phyloP scores from a whole-genome alignment of 2,888 invertebrate species.

The Cetonia aurata region DNA sequence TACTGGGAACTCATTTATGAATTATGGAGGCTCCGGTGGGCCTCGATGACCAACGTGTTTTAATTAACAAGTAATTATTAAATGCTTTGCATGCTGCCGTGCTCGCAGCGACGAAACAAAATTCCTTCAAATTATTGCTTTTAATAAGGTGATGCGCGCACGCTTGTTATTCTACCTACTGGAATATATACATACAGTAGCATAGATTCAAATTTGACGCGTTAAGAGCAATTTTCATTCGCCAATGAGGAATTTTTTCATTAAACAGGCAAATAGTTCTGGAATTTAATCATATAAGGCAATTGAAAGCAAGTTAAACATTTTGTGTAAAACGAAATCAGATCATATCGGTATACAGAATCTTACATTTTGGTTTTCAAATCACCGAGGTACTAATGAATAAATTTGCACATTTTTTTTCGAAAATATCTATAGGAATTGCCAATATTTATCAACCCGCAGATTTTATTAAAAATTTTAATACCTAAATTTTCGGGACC shows the following conservation, averaged over 20 bases:
- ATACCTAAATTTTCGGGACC: too few relatives aligned
- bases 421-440: too few relatives aligned
- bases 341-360: neutral
- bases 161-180: neutral
- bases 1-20: constrained; percentile 39
- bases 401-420: neutral
- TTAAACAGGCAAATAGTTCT: too few relatives aligned
- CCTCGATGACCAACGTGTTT: constrained; percentile 37
- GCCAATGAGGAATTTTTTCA: too few relatives aligned
- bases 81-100: constrained; percentile 35
- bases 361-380: neutral
- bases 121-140: constrained; percentile 39
- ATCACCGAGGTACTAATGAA: neutral
- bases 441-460: too few relatives aligned
- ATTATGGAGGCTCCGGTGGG: constrained; percentile 20
- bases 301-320: too few relatives aligned
- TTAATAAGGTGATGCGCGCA: constrained; percentile 30
- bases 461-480: too few relatives aligned
- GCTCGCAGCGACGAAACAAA: constrained; percentile 16
- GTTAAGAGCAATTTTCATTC: too few relatives aligned
- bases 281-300: too few relatives aligned
- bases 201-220: too few relatives aligned
- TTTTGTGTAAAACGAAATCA: neutral
- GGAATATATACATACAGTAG: too few relatives aligned
- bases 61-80: constrained; percentile 39